Conservation (phyloP, 1,140 invertebrate genomes). For the Littorina saxatilis region DNA sequence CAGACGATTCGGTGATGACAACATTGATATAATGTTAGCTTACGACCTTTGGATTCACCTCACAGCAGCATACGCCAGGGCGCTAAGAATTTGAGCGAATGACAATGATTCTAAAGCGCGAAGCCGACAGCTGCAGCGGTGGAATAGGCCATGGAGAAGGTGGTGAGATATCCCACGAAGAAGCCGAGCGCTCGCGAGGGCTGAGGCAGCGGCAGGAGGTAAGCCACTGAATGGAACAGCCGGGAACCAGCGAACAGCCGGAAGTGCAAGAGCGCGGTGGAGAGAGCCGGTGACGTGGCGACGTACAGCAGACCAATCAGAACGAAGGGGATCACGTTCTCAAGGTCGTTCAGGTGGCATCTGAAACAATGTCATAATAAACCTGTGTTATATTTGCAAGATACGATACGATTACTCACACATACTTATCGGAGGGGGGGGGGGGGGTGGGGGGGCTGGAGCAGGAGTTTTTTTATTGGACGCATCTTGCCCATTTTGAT, state of each 20-base stretch:
- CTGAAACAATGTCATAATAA: too few relatives aligned
- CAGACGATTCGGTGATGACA: too few relatives aligned
- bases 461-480: too few relatives aligned
- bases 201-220: constrained; percentile 77
- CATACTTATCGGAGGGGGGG: neutral
- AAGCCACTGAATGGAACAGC: constrained; percentile 81
- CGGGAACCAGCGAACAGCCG: constrained; percentile 79
- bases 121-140: constrained; percentile 24
- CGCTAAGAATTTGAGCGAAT: too few relatives aligned
- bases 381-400: constrained; percentile 12
- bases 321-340: constrained; percentile 83
- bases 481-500: too few relatives aligned
- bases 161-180: constrained; percentile 76
- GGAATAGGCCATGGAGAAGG: constrained; percentile 77
- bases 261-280: constrained; percentile 80
- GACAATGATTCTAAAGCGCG: neutral
- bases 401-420: neutral
- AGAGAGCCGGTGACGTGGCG: constrained; percentile 78
- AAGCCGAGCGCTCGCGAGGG: constrained; percentile 80
- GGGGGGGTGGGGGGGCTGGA: too few relatives aligned
- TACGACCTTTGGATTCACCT: too few relatives aligned
- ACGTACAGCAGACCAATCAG: constrained; percentile 80
- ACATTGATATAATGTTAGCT: too few relatives aligned
- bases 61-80: too few relatives aligned
- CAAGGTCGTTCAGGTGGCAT: constrained; percentile 83